Conservation (phyloP, 2,113 vertebrate genomes). For the Rhinogobius similis region DNA sequence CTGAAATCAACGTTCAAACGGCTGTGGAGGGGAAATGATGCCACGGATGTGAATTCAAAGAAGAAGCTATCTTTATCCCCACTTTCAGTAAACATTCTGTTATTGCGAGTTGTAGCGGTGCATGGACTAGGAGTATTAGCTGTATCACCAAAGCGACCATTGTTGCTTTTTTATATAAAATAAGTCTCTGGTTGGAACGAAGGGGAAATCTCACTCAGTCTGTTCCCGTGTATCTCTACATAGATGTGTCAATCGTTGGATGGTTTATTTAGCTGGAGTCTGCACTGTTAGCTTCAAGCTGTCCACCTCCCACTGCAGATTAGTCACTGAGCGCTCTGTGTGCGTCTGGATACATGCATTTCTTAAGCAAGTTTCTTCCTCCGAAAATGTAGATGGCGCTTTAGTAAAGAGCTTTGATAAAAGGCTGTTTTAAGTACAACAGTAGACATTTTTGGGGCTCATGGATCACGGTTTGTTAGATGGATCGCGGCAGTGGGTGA, state of each 20-base stretch:
- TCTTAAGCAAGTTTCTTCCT: slow-evolving; percentile 3
- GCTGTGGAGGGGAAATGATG: slow-evolving; percentile 24
- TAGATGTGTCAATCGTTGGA: slow-evolving; percentile 69
- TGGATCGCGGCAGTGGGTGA: slow-evolving; percentile 27
- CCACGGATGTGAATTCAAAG: slow-evolving; percentile 42
- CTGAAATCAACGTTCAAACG: slow-evolving; percentile 30
- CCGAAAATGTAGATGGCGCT: slow-evolving; percentile 46
- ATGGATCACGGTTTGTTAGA: slow-evolving; percentile 18
- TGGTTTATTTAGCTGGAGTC: slow-evolving; percentile 74
- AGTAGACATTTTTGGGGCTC: slow-evolving; percentile 46
- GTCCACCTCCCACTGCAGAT: slow-evolving; percentile 75
- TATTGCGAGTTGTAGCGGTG: slow-evolving; percentile 8
- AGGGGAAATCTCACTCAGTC: slow-evolving; percentile 47
- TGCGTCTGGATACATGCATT: slow-evolving; percentile 28
- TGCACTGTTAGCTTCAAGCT: slow-evolving; percentile 66
- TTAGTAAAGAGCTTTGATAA: slow-evolving; percentile 50
- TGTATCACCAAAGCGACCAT: slow-evolving; percentile 30
- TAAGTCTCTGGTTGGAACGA: slow-evolving; percentile 48
- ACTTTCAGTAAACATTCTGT: slow-evolving; percentile 31
- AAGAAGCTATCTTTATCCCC: slow-evolving; percentile 35
- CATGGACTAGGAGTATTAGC: slow-evolving; percentile 37
- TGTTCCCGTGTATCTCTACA: slow-evolving; percentile 64
- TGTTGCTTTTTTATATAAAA: slow-evolving; percentile 47
- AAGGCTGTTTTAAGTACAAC: slow-evolving; percentile 41
- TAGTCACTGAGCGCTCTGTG: slow-evolving; percentile 63